Base-by-base conservation (phyloP, 2,888 invertebrate species). In the Balanococcus diminutus region DNA sequence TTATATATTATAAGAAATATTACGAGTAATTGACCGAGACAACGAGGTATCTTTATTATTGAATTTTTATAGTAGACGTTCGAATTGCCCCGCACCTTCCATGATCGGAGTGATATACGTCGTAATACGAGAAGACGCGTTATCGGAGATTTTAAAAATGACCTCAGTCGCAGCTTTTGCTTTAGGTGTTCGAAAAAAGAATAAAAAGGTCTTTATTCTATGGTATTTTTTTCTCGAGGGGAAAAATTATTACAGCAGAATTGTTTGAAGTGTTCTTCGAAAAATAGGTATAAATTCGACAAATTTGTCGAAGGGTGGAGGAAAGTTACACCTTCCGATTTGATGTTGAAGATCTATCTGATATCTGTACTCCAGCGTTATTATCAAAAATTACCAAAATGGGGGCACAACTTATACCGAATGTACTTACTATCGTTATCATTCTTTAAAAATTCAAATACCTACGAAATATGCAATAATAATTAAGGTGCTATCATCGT, bases 21-120 rank as follows among this genome's bases (percentile, higher is more conserved):
- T 67, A 67, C 11, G 11, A 19, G 51, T 67, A 67, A 67, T 67
- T 67, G 61, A 67, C 61, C 61, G 61, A 22, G 61, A 67, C 61
- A 67, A 67, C 28, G 61, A 14, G 61, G 61, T 67, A 28, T 28
- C 61, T 67, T 67, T 67, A 67, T 67, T 67, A 67, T 67, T 67
- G 61, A 67, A 67, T 67, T 67, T 67, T 67, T 67, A 22, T 56
- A 28, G 28, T 25, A 25, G 61, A 25, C 19, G 51, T 67, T 28
- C 28, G 14, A 28, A 67, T 67, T 8, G 61, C 11, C n/a, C n/a
- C 19, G 14, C 51, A 19, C 5, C 4, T 51, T 19, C 51, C 9
- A n/a, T n/a, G n/a, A n/a, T n/a, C n/a, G n/a, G n/a, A n/a, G n/a
- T 9, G 19, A 19, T 11, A 25, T 67, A n/a, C 22, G 22, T 11